Evolutionary conservation across 2,888 invertebrate genomes (phyloP).

Genomic region (Tryphoninae sp.): DNA sequence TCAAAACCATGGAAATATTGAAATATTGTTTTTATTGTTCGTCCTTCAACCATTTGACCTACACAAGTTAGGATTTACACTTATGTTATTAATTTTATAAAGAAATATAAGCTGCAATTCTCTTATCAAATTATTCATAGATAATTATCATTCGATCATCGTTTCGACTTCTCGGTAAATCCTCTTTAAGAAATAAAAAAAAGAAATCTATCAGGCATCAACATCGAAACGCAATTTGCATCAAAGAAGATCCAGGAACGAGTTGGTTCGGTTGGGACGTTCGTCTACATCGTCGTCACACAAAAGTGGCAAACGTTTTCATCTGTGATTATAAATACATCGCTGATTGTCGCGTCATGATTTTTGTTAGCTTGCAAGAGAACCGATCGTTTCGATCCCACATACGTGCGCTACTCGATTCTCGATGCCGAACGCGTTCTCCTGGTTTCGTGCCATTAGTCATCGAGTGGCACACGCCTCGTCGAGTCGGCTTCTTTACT

Average conservation of each 20-base stretch:
- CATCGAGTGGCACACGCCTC: slow-evolving; percentile 65
- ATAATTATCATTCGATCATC: background rate
- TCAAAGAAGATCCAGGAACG: slow-evolving; percentile 1
- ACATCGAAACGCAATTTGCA: background rate
- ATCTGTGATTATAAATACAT: slow-evolving; percentile 57
- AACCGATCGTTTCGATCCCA: slow-evolving; percentile 46
- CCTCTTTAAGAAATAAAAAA: too few relatives aligned
- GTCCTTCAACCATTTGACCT: background rate
- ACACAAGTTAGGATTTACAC: too few relatives aligned
- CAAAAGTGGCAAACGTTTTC: slow-evolving; percentile 33
- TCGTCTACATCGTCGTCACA: slow-evolving; percentile 17
- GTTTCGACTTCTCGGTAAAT: too few relatives aligned
- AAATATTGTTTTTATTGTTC: background rate
- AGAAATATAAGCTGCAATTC: too few relatives aligned
- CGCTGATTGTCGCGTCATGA: slow-evolving; percentile 64
- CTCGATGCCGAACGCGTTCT: slow-evolving; percentile 22
- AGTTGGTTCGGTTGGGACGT: background rate
- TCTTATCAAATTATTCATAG: too few relatives aligned
- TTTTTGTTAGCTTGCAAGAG: slow-evolving; percentile 15
- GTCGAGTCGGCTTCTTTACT: slow-evolving; percentile 60
- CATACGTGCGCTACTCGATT: slow-evolving; percentile 31
- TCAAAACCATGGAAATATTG: too few relatives aligned
- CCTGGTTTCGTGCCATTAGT: slow-evolving; percentile 64
- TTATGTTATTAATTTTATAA: too few relatives aligned
- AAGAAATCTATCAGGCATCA: too few relatives aligned